Conservation (phyloP, 2,797 vertebrate species). For the Hydrocynus forskahlii region DNA sequence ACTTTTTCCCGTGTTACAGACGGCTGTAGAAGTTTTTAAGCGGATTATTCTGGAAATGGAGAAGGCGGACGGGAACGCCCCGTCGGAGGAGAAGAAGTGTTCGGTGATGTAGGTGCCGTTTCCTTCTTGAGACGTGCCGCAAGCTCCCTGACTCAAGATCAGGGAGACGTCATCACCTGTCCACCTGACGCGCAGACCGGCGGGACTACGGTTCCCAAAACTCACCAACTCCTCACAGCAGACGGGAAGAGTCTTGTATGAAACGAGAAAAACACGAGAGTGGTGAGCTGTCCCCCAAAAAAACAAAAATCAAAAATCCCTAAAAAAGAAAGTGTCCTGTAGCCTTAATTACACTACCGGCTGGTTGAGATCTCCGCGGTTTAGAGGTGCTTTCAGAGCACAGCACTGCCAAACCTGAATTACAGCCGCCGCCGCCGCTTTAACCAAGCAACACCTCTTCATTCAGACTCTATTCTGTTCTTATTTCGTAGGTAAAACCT, state of each 20-base stretch:
- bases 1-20: slow-evolving; percentile 68
- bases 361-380: not conserved
- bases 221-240: slow-evolving; percentile 31
- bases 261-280: slow-evolving; percentile 32
- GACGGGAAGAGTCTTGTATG: slow-evolving; percentile 24
- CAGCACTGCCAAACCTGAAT: slow-evolving; percentile 6
- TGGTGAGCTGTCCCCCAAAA: slow-evolving; percentile 4
- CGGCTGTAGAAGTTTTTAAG: slow-evolving; percentile 85
- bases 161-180: slow-evolving; percentile 72
- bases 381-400: not conserved
- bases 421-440: slow-evolving; percentile 19
- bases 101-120: slow-evolving; percentile 76
- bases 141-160: slow-evolving; percentile 71
- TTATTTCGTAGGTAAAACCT: not conserved
- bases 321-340: slow-evolving; percentile 4
- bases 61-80: slow-evolving; percentile 81
- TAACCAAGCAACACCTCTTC: slow-evolving; percentile 6
- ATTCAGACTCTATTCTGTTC: slow-evolving; percentile 1
- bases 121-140: slow-evolving; percentile 67
- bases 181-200: slow-evolving; percentile 12
- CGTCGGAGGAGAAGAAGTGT: slow-evolving; percentile 80
- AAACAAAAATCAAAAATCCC: not conserved
- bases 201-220: slow-evolving; percentile 33
- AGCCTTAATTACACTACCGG: slow-evolving; percentile 31
- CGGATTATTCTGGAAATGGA: slow-evolving; percentile 87